These are phyloP conservation scores for Lobophora halterata DNA, from an alignment of 2,888 invertebrate species.

Conservation along the genomic window DNA sequence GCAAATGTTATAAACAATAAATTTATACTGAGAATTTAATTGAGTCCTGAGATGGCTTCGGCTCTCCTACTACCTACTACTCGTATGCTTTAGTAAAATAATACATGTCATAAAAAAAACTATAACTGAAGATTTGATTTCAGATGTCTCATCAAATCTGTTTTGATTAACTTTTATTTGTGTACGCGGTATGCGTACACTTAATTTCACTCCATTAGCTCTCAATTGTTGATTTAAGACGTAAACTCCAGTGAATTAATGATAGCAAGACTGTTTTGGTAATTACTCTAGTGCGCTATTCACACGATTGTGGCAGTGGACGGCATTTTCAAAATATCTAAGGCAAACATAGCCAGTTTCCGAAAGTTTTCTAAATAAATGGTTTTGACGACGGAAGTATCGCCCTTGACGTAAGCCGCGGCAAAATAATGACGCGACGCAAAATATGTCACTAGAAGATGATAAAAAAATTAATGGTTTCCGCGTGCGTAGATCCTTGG, in stretches of 20 bases:
- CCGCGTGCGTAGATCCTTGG: slow-evolving; percentile 47
- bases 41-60: too few relatives aligned
- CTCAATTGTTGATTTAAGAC: slow-evolving; percentile 56
- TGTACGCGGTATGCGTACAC: slow-evolving; percentile 34
- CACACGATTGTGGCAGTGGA: slow-evolving; percentile 43
- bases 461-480: slow-evolving; percentile 47
- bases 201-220: slow-evolving; percentile 64
- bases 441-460: slow-evolving; percentile 51
- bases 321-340: slow-evolving; percentile 63
- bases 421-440: slow-evolving; percentile 48
- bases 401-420: slow-evolving; percentile 52
- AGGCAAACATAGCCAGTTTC: slow-evolving; percentile 49
- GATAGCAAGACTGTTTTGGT: slow-evolving; percentile 53
- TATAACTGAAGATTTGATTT: too few relatives aligned
- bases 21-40: too few relatives aligned
- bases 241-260: slow-evolving; percentile 61
- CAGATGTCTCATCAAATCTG: not conserved
- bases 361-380: slow-evolving; percentile 66
- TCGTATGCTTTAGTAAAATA: too few relatives aligned
- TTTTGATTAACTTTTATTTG: slow-evolving; percentile 7
- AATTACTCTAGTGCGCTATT: slow-evolving; percentile 54
- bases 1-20: too few relatives aligned
- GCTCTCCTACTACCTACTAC: too few relatives aligned
- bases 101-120: too few relatives aligned
- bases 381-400: slow-evolving; percentile 57